Evolutionary conservation across 2,797 vertebrate species (phyloP).

Genomic region (Cottoperca gobio): DNA sequence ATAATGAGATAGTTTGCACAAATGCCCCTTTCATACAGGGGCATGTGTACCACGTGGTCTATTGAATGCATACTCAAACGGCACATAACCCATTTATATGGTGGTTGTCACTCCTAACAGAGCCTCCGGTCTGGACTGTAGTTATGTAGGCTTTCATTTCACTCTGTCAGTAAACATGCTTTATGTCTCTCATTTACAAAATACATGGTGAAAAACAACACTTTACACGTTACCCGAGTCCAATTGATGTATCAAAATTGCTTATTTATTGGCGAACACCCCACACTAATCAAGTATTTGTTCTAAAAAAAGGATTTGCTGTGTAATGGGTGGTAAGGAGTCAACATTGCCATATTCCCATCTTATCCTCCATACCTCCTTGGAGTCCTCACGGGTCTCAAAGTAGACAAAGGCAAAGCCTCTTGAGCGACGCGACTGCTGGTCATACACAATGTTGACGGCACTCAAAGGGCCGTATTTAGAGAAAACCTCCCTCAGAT

Average conservation of each 20-base stretch:
- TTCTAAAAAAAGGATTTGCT: not conserved
- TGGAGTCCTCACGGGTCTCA: constrained; percentile 94
- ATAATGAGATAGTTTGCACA: not conserved
- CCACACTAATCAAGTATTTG: not conserved
- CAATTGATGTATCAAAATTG: not conserved
- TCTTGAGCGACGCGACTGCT: constrained; percentile 95
- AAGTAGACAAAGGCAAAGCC: constrained; percentile 98
- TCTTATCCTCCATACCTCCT: constrained; percentile 85
- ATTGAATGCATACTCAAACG: not conserved
- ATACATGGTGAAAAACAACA: not conserved
- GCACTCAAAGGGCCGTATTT: constrained; percentile 94
- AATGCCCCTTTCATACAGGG: not conserved
- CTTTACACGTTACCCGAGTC: not conserved
- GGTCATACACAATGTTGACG: constrained; percentile 96
- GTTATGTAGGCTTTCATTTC: not conserved
- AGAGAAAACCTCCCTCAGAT: constrained; percentile 96
- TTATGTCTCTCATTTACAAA: not conserved
- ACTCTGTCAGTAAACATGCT: not conserved
- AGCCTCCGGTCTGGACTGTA: not conserved
- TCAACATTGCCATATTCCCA: not conserved
- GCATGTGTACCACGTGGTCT: not conserved
- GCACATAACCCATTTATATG: not conserved
- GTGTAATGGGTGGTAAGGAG: not conserved
- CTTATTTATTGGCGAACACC: not conserved
- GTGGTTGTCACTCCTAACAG: not conserved